phyloP scores from a whole-genome alignment of 2,797 vertebrate genomes.

The Neostethus bicornis region DNA sequence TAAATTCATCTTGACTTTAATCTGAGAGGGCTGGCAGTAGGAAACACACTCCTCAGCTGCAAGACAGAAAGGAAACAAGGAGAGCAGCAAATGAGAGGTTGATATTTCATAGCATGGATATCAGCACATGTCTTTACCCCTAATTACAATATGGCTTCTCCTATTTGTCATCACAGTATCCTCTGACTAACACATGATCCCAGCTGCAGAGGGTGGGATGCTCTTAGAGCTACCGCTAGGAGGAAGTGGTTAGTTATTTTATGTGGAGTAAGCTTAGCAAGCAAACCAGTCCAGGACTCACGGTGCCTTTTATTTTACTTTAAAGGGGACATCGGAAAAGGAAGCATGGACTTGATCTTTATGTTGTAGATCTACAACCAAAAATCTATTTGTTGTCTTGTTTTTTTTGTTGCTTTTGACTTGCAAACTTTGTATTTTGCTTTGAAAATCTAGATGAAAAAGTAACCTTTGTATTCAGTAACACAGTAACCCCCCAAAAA shows the following conservation, averaged over 20 bases:
- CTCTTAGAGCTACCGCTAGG: constrained; percentile 66
- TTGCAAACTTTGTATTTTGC: no score
- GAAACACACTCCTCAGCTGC: constrained; percentile 86
- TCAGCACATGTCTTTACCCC: constrained; percentile 71
- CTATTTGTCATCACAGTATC: constrained; percentile 78
- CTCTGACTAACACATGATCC: constrained; percentile 71
- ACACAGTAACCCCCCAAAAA: no score
- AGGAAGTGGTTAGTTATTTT: constrained; percentile 60
- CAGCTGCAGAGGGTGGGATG: constrained; percentile 63
- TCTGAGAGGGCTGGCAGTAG: constrained; percentile 85
- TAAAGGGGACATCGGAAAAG: no score
- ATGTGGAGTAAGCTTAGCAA: background rate
- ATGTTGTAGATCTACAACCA: no score
- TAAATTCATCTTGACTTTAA: constrained; percentile 87
- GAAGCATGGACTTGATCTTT: no score
- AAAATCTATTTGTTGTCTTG: no score
- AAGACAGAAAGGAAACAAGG: constrained; percentile 28
- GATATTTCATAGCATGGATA: constrained; percentile 62
- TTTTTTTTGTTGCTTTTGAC: no score
- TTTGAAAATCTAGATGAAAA: no score
- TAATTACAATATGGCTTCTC: constrained; percentile 78
- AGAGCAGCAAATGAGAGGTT: constrained; percentile 44
- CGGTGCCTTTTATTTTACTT: no score
- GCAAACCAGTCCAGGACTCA: background rate
- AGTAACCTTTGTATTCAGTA: no score